phyloP scores from a whole-genome alignment of 2,113 vertebrate genomes.

The Macrotus californicus region DNA sequence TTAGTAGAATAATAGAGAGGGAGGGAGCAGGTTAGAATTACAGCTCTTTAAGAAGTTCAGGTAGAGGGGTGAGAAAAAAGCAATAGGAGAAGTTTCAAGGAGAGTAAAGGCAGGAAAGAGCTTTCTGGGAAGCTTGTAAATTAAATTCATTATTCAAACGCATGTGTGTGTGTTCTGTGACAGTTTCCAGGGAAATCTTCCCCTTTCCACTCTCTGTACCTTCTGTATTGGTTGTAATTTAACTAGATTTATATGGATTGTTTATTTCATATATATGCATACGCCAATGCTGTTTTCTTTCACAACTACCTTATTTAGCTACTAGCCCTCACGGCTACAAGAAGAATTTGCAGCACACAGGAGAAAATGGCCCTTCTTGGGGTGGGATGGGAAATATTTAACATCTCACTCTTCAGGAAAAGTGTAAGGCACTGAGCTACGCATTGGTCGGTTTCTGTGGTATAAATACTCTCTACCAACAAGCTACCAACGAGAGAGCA shows the following conservation, averaged over 20 bases:
- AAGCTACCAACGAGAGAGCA: background rate
- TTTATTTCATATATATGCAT: background rate
- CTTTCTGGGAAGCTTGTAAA: conserved; percentile 39
- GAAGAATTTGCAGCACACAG: background rate
- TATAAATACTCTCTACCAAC: background rate
- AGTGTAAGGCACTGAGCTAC: background rate
- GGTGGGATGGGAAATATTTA: background rate
- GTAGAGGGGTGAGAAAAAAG: background rate
- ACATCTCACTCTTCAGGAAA: background rate
- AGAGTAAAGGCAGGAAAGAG: background rate
- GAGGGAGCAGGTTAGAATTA: background rate
- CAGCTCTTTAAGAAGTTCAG: background rate
- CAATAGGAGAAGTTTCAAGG: background rate
- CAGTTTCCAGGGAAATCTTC: conserved; percentile 51
- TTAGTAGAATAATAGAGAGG: conserved; percentile 38
- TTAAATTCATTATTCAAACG: conserved; percentile 70
- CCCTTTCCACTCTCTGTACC: background rate
- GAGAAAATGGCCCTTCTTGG: background rate
- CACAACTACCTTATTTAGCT: background rate
- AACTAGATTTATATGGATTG: conserved; percentile 21
- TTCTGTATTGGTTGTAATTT: conserved; percentile 56
- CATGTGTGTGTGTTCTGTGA: conserved; percentile 12
- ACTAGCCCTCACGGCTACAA: background rate
- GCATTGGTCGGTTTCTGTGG: background rate
- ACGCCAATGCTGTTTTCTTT: background rate